These are phyloP conservation scores for Bufo gargarizans DNA, from an alignment of 2,113 vertebrate genomes.

Conservation along the genomic window DNA sequence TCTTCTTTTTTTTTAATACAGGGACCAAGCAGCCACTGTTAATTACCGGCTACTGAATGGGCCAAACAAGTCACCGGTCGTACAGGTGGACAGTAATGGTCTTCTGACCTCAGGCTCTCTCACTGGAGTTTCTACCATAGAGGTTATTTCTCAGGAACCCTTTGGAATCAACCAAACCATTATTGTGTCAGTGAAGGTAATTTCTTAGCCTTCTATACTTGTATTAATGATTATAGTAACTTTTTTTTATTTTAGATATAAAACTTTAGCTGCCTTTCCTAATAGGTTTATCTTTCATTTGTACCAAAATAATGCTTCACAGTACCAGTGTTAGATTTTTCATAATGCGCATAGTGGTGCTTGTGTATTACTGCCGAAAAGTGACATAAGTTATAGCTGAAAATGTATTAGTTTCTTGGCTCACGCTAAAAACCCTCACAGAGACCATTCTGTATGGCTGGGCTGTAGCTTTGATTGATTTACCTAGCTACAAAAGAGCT, in stretches of 20 bases:
- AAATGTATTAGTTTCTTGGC: neutral
- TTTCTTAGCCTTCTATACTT: neutral
- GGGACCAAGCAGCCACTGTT: constrained; percentile 80
- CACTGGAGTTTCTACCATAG: constrained; percentile 80
- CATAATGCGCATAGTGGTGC: neutral
- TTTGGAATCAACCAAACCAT: constrained; percentile 79
- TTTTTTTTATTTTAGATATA: neutral
- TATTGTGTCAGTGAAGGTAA: constrained; percentile 74
- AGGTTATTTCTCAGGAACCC: constrained; percentile 85
- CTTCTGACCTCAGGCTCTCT: constrained; percentile 80
- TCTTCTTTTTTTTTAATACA: constrained; percentile 59
- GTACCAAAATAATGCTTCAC: neutral
- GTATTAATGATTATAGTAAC: neutral
- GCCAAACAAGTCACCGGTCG: constrained; percentile 76
- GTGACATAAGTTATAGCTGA: constrained; percentile 32
- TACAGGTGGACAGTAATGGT: constrained; percentile 84
- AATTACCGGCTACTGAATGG: constrained; percentile 82
- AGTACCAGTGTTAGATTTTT: neutral
- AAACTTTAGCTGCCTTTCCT: neutral
- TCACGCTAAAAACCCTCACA: neutral
- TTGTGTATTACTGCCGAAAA: neutral
- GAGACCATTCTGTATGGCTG: constrained; percentile 8
- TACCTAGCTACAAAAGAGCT: neutral
- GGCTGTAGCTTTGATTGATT: constrained; percentile 39
- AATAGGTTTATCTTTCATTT: neutral